phyloP scores from a whole-genome alignment of 64 coral and sea anemone species.

The Hydrozoanthus tunicans region DNA sequence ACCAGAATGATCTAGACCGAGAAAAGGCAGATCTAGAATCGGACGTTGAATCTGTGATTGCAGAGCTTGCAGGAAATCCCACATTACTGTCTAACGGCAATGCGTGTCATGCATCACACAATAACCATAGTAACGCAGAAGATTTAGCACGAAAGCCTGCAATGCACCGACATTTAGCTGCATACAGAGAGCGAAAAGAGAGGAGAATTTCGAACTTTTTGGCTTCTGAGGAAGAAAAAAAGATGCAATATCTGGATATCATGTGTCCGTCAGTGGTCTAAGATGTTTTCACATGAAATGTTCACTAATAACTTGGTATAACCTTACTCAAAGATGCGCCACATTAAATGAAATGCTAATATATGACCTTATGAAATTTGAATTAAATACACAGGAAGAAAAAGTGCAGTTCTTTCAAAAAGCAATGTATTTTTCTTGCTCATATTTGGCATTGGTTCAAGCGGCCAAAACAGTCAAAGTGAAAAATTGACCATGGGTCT shows the following conservation, averaged over 20 bases:
- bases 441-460: too few species aligned
- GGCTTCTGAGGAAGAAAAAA: conserved; percentile 41
- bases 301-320: too few species aligned
- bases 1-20: conserved; percentile 33
- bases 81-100: conserved; percentile 46
- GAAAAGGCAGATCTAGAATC: conserved; percentile 68
- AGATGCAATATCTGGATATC: conserved; percentile 65
- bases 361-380: too few species aligned
- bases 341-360: too few species aligned
- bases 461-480: too few species aligned
- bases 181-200: conserved; percentile 66
- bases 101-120: conserved; percentile 1
- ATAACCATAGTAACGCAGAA: conserved; percentile 43
- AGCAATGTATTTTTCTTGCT: too few species aligned
- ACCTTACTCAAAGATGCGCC: too few species aligned
- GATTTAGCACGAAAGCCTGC: conserved; percentile 61
- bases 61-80: conserved; percentile 33
- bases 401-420: too few species aligned
- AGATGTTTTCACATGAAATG: too few species aligned
- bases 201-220: conserved; percentile 72
- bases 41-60: conserved; percentile 78
- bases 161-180: conserved; percentile 49
- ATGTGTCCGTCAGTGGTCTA: conserved; percentile 44
- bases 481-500: too few species aligned
- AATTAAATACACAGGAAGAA: too few species aligned